Base-by-base conservation (phyloP, 2,888 invertebrate genomes). In the Icerya purchasi region DNA sequence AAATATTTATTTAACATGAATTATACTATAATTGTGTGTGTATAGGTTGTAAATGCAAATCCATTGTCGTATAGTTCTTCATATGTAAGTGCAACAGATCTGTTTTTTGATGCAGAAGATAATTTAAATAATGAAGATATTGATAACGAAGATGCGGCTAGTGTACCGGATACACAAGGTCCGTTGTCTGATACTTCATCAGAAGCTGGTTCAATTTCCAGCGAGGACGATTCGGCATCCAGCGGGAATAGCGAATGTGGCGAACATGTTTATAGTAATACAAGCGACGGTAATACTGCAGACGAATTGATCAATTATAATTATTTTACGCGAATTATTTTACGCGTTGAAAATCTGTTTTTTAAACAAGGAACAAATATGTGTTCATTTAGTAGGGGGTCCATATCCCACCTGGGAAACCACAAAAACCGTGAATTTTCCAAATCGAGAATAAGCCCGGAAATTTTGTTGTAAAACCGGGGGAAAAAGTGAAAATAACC, bases 71-170 rank as follows among this genome's bases (percentile, higher is more conserved):
- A 82, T 71, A 84, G 84, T 68, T 85, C 84, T 22, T 84, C 84
- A 0, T 81, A 84, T 66, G 78, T 83, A 22, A 83, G 82, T 61
- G 81, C 82, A 0, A 82, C 83, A 0, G 84, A 87, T 71, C 57
- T 63, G 36, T 86, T 86, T 74, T 86, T 84, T 69, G 86, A 87
- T 71, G 87, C 86, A 1, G 83, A 84, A 68, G 86, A 85, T 65
- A 56, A 59, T 22, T 61, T 63, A 1, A 60, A 58, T n/a, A 62
- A 62, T 20, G 62, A 62, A 22, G 61, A 63, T 50, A 5, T 14
- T 5, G 56, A 36, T 36, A 36, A 36, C 36, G 36, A 56, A 24
- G 56, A 60, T 51, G 22, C 22, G 5, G 56, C 25, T 10, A 59
- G 62, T 25, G 61, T 65, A 53, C 61, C 62, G 50, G 66, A 65